Evolutionary conservation across 2,888 invertebrate species (phyloP), one percentile per base, ranked within the genome.

Genomic region (Dasysyrphus albostriatus): DNA sequence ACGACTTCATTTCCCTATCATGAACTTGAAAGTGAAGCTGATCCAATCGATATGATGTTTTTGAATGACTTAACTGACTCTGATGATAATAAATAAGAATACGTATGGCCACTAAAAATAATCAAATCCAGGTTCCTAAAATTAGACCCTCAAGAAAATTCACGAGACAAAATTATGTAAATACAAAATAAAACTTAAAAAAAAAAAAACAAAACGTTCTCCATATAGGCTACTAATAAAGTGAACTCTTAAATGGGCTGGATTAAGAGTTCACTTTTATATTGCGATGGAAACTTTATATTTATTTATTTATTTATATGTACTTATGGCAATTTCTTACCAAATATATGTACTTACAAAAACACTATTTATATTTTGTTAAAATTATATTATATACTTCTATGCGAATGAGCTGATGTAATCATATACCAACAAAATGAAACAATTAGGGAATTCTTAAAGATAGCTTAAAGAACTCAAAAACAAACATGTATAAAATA

Each of bases 191-290:
- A 49, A 24, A 58, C 34, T 70, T 61, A 56, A 73, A 73, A 47
- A 19, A 73, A 47, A 19, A 12, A 19, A 19, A 12, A 12, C 16
- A 16, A 34, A 34, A 9, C 4, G 29, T 74, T 63, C n/a, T 73
- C 84, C 81, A 72, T 16, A 69, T 47, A 44, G n/a, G n/a, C 74
- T 75, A 34, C n/a, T 70, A 37, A 29, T 74, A 80, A 88, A 83
- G 88, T 91, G 91, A 90, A 89, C 91, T 92, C 92, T 92, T 91
- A 91, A 90, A 89, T 89, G 91, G 92, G 92, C 92, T 92, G 92
- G 92, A 91, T 91, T 91, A 91, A 91, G 90, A 91, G 90, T 91
- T 92, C 92, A 91, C 89, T 89, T 84, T 77, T 76, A 49, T 37
- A 47, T 39, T 34, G 56, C 34, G 39, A 69, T 69, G 82, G 81